A percentile compares a stretch with the other conserved stretches of the same genome.
Evolutionary conservation across 1,140 invertebrate genomes (phyloP).

Genomic region (Aphelenchoides avenae): DNA sequence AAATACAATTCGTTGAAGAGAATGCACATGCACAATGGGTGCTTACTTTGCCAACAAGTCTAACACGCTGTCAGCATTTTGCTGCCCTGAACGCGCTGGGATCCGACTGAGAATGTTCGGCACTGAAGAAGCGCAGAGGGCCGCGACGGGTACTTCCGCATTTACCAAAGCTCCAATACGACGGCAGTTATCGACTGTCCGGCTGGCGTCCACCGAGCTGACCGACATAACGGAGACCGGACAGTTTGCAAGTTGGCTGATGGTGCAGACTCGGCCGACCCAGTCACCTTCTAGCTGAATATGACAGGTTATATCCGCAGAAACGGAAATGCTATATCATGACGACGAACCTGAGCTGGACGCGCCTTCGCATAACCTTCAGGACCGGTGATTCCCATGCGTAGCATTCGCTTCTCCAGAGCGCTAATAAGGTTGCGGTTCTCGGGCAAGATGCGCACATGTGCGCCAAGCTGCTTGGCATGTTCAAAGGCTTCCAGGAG

Average conservation of each 20-base stretch:
- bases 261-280: conserved; percentile 82
- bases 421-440: conserved; percentile 78
- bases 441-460: conserved; percentile 91
- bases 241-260: conserved; percentile 81
- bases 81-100: conserved; percentile 72
- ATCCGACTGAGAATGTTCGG: conserved; percentile 73
- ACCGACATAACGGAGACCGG: conserved; percentile 92
- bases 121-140: conserved; percentile 72
- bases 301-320: conserved; percentile 1
- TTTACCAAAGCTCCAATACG: conserved; percentile 70
- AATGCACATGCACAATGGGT: neutral
- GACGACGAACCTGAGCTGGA: conserved; percentile 72
- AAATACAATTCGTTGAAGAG: conserved; percentile 6
- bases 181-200: conserved; percentile 71
- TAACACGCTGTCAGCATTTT: conserved; percentile 77
- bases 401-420: conserved; percentile 80
- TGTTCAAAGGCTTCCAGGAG: conserved; percentile 65
- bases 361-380: conserved; percentile 89
- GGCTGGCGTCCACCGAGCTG: conserved; percentile 80
- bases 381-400: too few species aligned
- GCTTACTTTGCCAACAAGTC: conserved; percentile 69
- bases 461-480: conserved; percentile 66
- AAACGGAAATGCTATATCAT: neutral
- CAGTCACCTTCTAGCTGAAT: conserved; percentile 82
- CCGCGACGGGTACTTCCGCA: conserved; percentile 83